Evolutionary conservation across 2,113 vertebrate genomes (phyloP).

Genomic region (Rissa tridactyla): DNA sequence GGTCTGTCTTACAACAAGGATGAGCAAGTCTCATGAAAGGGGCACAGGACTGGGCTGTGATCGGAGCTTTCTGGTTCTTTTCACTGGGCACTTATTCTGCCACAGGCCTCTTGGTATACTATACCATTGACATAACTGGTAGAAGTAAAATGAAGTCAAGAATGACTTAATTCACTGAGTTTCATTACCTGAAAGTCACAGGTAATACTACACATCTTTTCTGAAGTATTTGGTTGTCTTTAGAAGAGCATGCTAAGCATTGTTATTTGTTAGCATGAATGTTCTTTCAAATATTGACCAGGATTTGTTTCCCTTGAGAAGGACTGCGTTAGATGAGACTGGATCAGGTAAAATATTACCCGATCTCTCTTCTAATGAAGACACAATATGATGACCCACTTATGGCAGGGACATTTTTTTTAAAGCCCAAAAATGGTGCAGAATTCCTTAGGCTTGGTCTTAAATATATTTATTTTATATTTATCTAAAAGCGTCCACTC

Average conservation of each 20-base stretch:
- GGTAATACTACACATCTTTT: not conserved
- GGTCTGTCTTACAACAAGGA: not conserved
- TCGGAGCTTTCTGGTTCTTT: not conserved
- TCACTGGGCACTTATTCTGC: not conserved
- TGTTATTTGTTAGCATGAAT: not conserved
- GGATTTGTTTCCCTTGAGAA: not conserved
- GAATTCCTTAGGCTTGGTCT: not conserved
- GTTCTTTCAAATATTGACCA: not conserved
- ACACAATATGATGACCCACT: not conserved
- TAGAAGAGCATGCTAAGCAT: not conserved
- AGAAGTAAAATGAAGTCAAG: not conserved
- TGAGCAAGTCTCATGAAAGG: not conserved
- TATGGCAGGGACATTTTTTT: not conserved
- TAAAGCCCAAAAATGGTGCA: not conserved
- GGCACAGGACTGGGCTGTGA: not conserved
- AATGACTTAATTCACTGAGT: not conserved
- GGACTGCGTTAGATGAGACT: not conserved
- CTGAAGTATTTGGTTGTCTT: not conserved
- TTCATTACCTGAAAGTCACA: not conserved
- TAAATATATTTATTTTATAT: not conserved
- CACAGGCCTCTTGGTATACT: not conserved
- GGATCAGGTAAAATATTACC: not conserved
- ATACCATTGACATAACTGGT: not conserved
- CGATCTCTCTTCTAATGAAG: not conserved
- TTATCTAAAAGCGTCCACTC: not conserved